Base-by-base conservation (phyloP, 1,140 invertebrate genomes). In the Leguminivora glycinivorella region DNA sequence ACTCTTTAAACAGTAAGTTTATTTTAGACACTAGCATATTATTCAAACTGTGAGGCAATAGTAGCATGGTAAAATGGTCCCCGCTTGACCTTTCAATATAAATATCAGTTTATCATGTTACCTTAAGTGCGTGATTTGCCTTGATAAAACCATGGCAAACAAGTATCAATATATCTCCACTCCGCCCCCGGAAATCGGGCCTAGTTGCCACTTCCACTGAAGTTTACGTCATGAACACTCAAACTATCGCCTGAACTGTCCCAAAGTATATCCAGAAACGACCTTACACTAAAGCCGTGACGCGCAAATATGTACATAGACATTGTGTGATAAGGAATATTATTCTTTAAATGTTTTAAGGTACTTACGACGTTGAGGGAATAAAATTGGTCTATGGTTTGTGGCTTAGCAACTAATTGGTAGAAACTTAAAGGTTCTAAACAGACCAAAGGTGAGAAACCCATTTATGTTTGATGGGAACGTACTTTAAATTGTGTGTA, bases 81-180 rank as follows among this genome's bases (percentile, higher is more conserved):
- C 10, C 12, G 34, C 10, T 38, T 38, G 34, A 38, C 34, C 34
- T 38, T 38, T 0, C 34, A 2, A 4, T 38, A 14, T 9, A 9
- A 38, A 14, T 14, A 2, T 12, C 1, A 38, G 34, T 9, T 38
- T 38, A 38, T 38, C 34, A 38, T 12, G 34, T 38, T n/a, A 17
- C 40, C 4, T 43, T n/a, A 3, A 38, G 10, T 38, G 40, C 47
- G 19, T 52, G 9, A 52, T 52, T 22, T 22, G 19, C 47, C 47
- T 1, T 52, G 47, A 22, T 52, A 52, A 22, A 52, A 22, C 47
- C 19, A 19, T 9, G 7, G 47, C 2, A 52, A 52, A 52, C 47
- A 52, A 52, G 47, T 52, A 52, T 52, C 47, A 52, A 52, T 22
- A 52, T 52, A 52, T 52, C 47, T 22, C 19, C 19, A 52, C 47